These are phyloP conservation scores for Rhineura floridana DNA, from an alignment of 2,113 vertebrate species.

Conservation along the genomic window DNA sequence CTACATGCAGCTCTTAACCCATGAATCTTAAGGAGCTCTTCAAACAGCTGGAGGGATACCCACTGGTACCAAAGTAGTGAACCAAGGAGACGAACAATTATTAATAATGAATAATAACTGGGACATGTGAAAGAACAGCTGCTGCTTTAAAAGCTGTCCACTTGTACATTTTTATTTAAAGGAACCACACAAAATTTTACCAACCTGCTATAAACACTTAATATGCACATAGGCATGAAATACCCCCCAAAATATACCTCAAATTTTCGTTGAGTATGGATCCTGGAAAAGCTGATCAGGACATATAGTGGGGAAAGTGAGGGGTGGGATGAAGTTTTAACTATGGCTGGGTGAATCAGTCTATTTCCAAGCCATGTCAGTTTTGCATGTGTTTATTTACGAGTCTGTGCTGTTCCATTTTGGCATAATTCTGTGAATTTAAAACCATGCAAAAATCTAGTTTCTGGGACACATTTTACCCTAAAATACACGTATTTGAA, in stretches of 20 bases:
- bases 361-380: not conserved
- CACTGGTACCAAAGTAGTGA: not conserved
- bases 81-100: constrained; percentile 7
- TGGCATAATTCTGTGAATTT: too few relatives aligned
- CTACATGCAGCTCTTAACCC: constrained; percentile 1
- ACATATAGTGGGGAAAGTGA: not conserved
- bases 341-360: not conserved
- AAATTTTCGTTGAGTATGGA: not conserved
- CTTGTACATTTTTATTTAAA: constrained; percentile 1
- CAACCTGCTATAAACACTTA: not conserved
- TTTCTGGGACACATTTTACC: too few relatives aligned
- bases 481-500: too few relatives aligned
- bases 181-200: not conserved
- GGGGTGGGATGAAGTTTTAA: not conserved
- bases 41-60: constrained; percentile 20
- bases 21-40: not conserved
- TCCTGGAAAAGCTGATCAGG: not conserved
- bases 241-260: too few relatives aligned
- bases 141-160: not conserved
- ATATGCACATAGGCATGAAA: not conserved
- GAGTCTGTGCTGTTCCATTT: too few relatives aligned
- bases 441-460: too few relatives aligned
- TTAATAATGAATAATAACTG: constrained; percentile 26
- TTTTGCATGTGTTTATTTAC: too few relatives aligned
- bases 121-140: not conserved